Base-by-base conservation (phyloP, 2,888 invertebrate species). In the Conomelus anceps region DNA sequence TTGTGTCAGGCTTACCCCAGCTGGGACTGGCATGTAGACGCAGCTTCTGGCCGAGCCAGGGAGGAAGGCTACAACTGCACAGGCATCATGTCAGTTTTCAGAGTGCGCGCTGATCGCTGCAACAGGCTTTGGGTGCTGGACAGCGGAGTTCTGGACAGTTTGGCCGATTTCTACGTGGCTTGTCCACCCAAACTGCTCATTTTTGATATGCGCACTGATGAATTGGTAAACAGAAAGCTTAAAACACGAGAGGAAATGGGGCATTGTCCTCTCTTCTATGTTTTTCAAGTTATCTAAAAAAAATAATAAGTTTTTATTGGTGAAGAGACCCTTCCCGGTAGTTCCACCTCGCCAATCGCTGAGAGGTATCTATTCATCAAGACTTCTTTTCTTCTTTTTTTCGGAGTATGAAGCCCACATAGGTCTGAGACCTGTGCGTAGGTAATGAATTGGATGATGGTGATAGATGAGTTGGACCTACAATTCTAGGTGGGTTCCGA, bases 181-280 rank as follows among this genome's bases (percentile, higher is more conserved):
- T 98, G 97, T 92, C 96, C 96, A 0, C 97, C 97, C 4, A 97
- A 97, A 93, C 94, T 97, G 88, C 94, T 97, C 89, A 95, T 97
- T 89, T 96, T 97, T 91, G 97, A 98, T 92, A 94, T 97, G 92
- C 94, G 94, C 89, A 97, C 96, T 0, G 96, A 97, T 92, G 95
- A 94, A 90, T 93, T 96, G 92, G 95, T 96, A 90, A 94, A 94
- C 84, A 90, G n/a, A 63, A 11, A 1, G 11, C 34, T 34, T 87
- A 63, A 22, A 63, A 86, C 23, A 84, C 86, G 13, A 17, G 1
- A 17, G 34, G 13, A 34, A n/a, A n/a, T n/a, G n/a, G n/a, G n/a
- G n/a, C n/a, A n/a, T n/a, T n/a, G n/a, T n/a, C n/a, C n/a, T n/a
- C n/a, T n/a, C n/a, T n/a, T n/a, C n/a, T n/a, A n/a, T n/a, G n/a